Base-by-base conservation (phyloP, 1,140 invertebrate species). In the Globodera ellingtonae region DNA sequence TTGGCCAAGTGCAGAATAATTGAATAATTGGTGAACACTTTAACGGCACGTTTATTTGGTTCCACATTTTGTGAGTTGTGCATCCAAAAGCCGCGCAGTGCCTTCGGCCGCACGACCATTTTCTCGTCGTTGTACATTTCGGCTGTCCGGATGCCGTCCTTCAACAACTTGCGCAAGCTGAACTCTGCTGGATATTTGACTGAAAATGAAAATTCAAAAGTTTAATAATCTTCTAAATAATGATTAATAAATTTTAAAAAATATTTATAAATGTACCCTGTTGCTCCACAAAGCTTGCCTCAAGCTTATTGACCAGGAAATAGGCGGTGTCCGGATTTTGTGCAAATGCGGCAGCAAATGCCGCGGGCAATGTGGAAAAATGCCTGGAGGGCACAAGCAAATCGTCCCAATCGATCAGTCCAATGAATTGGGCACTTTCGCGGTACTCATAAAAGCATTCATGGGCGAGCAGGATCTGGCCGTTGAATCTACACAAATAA, bases 361-460 rank as follows among this genome's bases (percentile, higher is more conserved):
- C 81, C 18, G 46, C 66, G 9, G 81, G 72, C 21, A 82, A 48
- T 21, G 35, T 15, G 24, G 10, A 7, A 47, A 50, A 67, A 35
- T 83, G 13, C 44, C 21, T 44, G 18, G 48, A 44, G 6, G 80
- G 62, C 24, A 82, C 35, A 18, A 84, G 73, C 52, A 84, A 71
- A 50, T 84, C 83, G 35, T 84, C 83, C 83, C 83, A 84, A 72
- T 84, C 83, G 70, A 80, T 62, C 48, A 84, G 84, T 56, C 59
- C 72, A 70, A 84, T 84, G 73, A 84, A 84, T 72, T 84, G 82
- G 24, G 83, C 80, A 46, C 72, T 83, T 48, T 84, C 83, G 21
- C 78, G 48, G 59, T 84, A 84, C 50, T 84, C 83, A 59, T 82
- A 84, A 48, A 84, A 71, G 65, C 82, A 84, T 56, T 79, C 72